phyloP scores from a whole-genome alignment of 2,888 invertebrate species.

The Dolomedes plantarius region DNA sequence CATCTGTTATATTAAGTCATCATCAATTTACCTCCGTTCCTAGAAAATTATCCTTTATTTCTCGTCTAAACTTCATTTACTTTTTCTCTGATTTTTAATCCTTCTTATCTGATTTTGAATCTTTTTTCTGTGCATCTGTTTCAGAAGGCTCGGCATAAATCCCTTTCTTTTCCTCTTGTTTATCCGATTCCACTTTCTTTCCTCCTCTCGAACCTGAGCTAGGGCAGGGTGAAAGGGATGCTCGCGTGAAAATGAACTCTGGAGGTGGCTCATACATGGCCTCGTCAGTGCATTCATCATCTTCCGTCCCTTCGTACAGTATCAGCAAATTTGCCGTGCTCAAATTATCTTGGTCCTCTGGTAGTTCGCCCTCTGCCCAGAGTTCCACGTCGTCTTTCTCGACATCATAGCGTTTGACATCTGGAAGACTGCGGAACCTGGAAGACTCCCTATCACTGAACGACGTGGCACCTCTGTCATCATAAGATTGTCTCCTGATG shows the following conservation, averaged over 20 bases:
- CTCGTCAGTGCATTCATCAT: neutral
- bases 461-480: conserved; percentile 16
- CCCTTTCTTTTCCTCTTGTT: too few species aligned
- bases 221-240: conserved; percentile 38
- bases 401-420: conserved; percentile 37
- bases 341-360: conserved; percentile 59
- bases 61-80: too few species aligned
- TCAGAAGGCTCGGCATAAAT: neutral
- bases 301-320: conserved; percentile 10
- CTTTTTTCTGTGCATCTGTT: neutral
- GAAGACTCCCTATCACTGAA: conserved; percentile 7
- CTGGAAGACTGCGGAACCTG: conserved; percentile 51
- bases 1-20: too few species aligned
- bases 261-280: neutral
- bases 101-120: neutral
- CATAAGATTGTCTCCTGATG: conserved; percentile 42
- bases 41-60: too few species aligned
- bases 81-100: neutral
- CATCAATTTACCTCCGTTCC: too few species aligned
- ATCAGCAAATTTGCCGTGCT: conserved; percentile 60
- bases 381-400: conserved; percentile 38
- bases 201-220: conserved; percentile 6
- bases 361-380: conserved; percentile 17
- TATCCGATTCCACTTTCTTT: neutral
- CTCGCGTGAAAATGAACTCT: conserved; percentile 41